Base-by-base conservation (phyloP, 2,888 invertebrate species). In the Unio delphinus region DNA sequence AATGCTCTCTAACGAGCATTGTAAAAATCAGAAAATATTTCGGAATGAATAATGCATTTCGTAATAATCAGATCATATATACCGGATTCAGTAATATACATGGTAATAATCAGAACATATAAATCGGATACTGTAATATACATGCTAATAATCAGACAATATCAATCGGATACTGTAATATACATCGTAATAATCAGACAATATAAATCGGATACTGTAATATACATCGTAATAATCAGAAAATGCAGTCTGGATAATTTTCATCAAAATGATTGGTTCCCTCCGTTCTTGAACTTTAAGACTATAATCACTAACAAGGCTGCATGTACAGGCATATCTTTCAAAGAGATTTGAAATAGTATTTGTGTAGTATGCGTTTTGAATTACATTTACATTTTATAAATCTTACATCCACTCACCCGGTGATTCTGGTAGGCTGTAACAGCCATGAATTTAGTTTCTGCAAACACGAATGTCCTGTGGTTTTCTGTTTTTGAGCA, bases 351-450 rank as follows among this genome's bases (percentile, higher is more conserved):
- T 30, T n/a, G 26, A 60, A 28, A 7, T 28, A 45, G 11, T 45
- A 15, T 15, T 45, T 30, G 20, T 34, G 17, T 3, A 18, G 15
- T 20, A 2, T 28, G 15, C 5, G 28, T 7, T 30, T n/a, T 23
- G 30, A 62, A 54, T 30, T 55, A 55, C 15, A 28, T 20, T 28
- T 15, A 15, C 8, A 7, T 26, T 61, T 8, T 23, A 23, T 8
- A 64, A n/a, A 26, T 4, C 6, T 65, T 23, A 26, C 20, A 6
- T 60, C 18, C 57, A 83, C 93, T 93, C 87, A 96, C 97, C 92
- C 96, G 93, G 89, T 98, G 98, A 90, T 98, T 98, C 91, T 98
- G 98, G 90, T 98, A 98, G 55, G 98, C 98, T 4, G 98, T 98
- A 69, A 98, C 98, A 1, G 98, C 98, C 61, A 96, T 98, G 91